phyloP scores from a whole-genome alignment of 2,888 invertebrate species.

The Sericinus montela region DNA sequence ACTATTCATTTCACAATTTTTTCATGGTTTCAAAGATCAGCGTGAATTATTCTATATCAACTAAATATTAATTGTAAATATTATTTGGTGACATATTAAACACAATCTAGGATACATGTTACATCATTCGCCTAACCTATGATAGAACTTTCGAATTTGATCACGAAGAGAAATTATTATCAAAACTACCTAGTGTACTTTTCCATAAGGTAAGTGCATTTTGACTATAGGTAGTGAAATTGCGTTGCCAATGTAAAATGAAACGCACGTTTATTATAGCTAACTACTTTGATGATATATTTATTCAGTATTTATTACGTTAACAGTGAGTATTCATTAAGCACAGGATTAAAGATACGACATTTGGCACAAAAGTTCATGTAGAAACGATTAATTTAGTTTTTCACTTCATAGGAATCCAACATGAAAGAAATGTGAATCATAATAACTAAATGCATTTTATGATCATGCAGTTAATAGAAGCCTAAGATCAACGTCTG shows the following conservation, averaged over 20 bases:
- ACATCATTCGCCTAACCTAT: slow-evolving; percentile 76
- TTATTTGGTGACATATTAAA: slow-evolving; percentile 24
- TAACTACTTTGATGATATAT: slow-evolving; percentile 65
- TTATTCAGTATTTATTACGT: slow-evolving; percentile 26
- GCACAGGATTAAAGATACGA: slow-evolving; percentile 50
- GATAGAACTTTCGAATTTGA: slow-evolving; percentile 76
- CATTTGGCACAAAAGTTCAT: slow-evolving; percentile 67
- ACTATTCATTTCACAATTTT: slow-evolving; percentile 23
- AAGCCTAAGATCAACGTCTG: no score
- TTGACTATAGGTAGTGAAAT: slow-evolving; percentile 69
- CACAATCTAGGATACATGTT: slow-evolving; percentile 57
- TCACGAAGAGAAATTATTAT: slow-evolving; percentile 73
- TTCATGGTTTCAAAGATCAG: slow-evolving; percentile 33
- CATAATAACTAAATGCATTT: no score
- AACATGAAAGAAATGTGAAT: neutral
- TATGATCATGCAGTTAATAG: no score
- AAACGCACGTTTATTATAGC: slow-evolving; percentile 68
- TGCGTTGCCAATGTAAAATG: slow-evolving; percentile 64
- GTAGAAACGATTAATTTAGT: slow-evolving; percentile 20
- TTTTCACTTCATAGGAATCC: slow-evolving; percentile 17
- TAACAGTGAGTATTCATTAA: slow-evolving; percentile 51
- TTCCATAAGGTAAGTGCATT: slow-evolving; percentile 68
- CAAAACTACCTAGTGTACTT: slow-evolving; percentile 74
- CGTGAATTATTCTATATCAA: slow-evolving; percentile 19
- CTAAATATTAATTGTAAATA: slow-evolving; percentile 12